Percentiles rank a stretch among this genome's conserved stretches.
phyloP scores from a whole-genome alignment of 2,797 vertebrate species.

The Anomalospiza imberbis region DNA sequence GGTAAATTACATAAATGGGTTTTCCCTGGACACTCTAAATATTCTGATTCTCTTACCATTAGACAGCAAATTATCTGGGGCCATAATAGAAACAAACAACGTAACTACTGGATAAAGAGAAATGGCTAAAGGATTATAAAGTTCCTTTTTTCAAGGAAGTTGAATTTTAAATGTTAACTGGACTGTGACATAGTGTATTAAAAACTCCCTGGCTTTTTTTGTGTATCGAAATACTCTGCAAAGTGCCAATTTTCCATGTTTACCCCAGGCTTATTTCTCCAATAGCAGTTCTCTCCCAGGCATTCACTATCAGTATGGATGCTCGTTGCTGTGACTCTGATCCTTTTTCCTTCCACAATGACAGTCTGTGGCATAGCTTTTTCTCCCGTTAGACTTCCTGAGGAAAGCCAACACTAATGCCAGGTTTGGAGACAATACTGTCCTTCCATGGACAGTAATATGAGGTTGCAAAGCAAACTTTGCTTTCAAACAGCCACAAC shows the following conservation, averaged over 20 bases:
- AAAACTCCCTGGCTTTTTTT: neutral
- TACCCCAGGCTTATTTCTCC: neutral
- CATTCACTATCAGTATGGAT: neutral
- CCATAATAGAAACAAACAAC: neutral
- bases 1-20: neutral
- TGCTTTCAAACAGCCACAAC: conserved; percentile 55
- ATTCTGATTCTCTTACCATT: neutral
- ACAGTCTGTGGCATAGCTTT: neutral
- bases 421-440: conserved; percentile 51
- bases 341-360: neutral
- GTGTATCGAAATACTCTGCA: neutral
- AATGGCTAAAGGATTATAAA: neutral
- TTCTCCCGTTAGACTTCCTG: neutral
- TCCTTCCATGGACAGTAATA: conserved; percentile 42
- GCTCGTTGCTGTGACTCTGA: neutral
- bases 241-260: neutral
- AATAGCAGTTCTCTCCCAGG: neutral
- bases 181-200: neutral
- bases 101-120: neutral
- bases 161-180: neutral
- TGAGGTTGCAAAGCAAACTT: conserved; percentile 58
- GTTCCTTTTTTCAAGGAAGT: neutral
- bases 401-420: conserved; percentile 40
- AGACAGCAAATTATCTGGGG: neutral
- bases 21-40: neutral